A percentile compares a stretch with the other conserved stretches of the same genome.
phyloP scores from a whole-genome alignment of 1,140 invertebrate genomes.

The Lineus longissimus region DNA sequence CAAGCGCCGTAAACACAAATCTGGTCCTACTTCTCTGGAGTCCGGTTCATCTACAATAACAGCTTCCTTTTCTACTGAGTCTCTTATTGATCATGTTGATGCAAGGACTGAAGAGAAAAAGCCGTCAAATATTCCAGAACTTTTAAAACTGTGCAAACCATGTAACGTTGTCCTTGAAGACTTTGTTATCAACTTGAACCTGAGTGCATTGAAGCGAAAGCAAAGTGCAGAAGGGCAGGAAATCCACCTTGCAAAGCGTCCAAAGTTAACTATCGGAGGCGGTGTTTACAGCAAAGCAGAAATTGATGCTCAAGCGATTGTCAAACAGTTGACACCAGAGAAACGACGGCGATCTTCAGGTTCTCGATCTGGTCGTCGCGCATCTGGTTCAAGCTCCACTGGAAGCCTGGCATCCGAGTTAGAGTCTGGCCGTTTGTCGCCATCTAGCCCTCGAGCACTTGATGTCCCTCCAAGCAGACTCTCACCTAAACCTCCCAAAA shows the following conservation, averaged over 20 bases:
- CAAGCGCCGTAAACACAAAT: not conserved
- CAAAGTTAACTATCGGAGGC: not conserved
- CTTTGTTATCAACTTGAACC: constrained; percentile 1
- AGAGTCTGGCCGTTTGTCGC: no score
- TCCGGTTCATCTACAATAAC: no score
- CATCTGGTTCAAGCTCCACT: no score
- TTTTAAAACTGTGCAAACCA: not conserved
- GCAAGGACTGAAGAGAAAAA: not conserved
- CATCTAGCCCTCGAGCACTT: not conserved
- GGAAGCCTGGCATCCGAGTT: no score
- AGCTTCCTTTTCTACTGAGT: no score
- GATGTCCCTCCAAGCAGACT: not conserved
- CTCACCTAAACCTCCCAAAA: not conserved
- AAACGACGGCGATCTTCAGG: not conserved
- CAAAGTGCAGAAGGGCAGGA: not conserved
- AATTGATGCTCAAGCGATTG: not conserved
- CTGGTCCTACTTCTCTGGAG: no score
- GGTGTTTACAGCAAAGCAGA: not conserved
- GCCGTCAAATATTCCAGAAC: not conserved
- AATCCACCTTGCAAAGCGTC: not conserved
- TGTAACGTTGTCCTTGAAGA: not conserved
- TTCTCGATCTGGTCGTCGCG: no score
- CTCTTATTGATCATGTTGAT: not conserved
- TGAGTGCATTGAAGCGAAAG: not conserved
- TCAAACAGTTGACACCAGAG: not conserved